Evolutionary conservation across 2,797 vertebrate genomes (phyloP), one percentile per base, ranked within the genome.

Genomic region (Sebastes miniatus): DNA sequence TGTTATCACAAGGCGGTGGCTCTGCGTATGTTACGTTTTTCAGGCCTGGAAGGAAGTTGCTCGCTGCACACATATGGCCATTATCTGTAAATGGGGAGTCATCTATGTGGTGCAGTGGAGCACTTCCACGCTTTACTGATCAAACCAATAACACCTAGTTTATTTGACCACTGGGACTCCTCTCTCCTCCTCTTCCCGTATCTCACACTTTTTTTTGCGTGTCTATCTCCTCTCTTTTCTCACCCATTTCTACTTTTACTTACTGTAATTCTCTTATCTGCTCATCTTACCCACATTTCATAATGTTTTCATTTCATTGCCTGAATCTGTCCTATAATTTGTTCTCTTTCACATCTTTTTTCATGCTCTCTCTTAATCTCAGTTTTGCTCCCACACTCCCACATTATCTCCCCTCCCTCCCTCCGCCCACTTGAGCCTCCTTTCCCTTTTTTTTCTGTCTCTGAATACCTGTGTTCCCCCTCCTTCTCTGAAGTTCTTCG

Each of bases 91-190:
- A 81, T 54, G 73, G 81, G 78, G 84, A 80, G 73, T 80, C 81
- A 79, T 87, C 82, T 71, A 8, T 73, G 86, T 87, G 88, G 92
- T 92, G 77, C 73, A 90, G 83, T 77, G 80, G 59, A 77, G 78
- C 83, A 83, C 86, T 92, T 83, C 77, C 75, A 89, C 73, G 77
- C 79, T 83, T 86, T 91, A 84, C 93, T 89, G 91, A 89, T 93
- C 91, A 89, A 87, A 88, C 88, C 92, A 91, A 89, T 93, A 89
- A 91, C 64, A 84, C 76, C 68, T 80, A 54, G 69, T 89, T 90
- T 86, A 93, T 93, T 76, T 91, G 89, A 88, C 90, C 82, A 13
- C 86, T 29, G 90, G 88, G 92, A 90, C 65, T 52, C 64, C 39
- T 76, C 58, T 57, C 24, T 43, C 63, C 43, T 66, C 67, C 50